Conservation (phyloP, 2,113 vertebrate genomes). For the Rhea americana region DNA sequence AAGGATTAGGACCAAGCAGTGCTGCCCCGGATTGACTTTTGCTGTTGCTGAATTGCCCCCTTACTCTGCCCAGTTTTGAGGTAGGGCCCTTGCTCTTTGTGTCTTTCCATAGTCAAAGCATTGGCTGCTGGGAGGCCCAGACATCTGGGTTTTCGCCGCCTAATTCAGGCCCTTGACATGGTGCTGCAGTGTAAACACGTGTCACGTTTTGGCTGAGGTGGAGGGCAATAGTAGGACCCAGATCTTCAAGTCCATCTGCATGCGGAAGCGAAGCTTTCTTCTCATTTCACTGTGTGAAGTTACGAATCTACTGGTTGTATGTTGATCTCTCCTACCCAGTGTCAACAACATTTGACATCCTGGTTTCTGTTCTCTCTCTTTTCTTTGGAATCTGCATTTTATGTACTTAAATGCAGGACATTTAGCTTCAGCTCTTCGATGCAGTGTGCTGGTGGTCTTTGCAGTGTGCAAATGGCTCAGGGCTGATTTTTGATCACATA, state of each 20-base stretch:
- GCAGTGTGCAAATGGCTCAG: background rate
- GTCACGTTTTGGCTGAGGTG: background rate
- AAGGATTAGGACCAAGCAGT: background rate
- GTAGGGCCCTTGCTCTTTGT: fast-evolving
- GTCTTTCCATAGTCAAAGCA: background rate
- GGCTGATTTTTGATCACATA: fast-evolving
- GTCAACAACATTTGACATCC: background rate
- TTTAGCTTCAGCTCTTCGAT: background rate
- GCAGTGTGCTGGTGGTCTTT: background rate
- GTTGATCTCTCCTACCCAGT: fast-evolving
- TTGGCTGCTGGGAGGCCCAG: background rate
- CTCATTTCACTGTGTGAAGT: background rate
- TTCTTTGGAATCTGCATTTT: background rate
- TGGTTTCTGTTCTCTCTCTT: background rate
- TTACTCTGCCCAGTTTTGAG: background rate
- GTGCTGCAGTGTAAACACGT: fast-evolving
- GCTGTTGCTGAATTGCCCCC: background rate
- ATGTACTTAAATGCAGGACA: background rate
- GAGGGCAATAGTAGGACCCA: fast-evolving
- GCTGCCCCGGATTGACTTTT: background rate
- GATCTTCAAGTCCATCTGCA: background rate
- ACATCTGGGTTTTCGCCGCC: fast-evolving
- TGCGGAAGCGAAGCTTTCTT: background rate
- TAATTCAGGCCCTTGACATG: background rate
- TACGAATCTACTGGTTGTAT: background rate